Evolutionary conservation across 2,113 vertebrate genomes (phyloP).

Genomic region (Trematomus loennbergii): DNA sequence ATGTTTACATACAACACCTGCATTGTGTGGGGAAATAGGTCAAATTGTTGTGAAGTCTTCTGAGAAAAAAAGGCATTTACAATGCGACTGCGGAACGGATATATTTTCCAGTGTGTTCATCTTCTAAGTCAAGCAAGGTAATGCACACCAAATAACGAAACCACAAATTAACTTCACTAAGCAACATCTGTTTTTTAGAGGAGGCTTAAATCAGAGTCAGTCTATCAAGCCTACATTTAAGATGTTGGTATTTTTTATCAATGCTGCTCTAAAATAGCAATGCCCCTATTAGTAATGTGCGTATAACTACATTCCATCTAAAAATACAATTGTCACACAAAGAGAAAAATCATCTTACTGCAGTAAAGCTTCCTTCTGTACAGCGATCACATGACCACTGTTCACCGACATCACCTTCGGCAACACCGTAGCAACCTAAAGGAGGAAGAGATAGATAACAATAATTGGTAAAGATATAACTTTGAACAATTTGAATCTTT

Average conservation of each 20-base stretch:
- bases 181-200: background rate
- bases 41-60: background rate
- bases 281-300: background rate
- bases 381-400: conserved; percentile 95
- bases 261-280: background rate
- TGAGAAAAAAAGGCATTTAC: background rate
- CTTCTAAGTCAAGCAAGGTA: background rate
- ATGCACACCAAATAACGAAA: background rate
- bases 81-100: background rate
- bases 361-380: conserved; percentile 87
- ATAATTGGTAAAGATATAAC: background rate
- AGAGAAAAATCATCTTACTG: conserved; percentile 85
- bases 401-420: conserved; percentile 85
- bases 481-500: background rate
- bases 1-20: background rate
- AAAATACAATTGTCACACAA: background rate
- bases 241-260: background rate
- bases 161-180: background rate
- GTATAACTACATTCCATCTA: background rate
- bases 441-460: conserved; percentile 10
- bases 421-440: conserved; percentile 95
- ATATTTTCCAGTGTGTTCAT: background rate
- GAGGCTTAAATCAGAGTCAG: background rate
- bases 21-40: background rate
- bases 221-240: background rate